A percentile compares a stretch with the other conserved stretches of the same genome.
Conservation (phyloP, 1,140 invertebrate genomes). For the Nephila pilipes region DNA sequence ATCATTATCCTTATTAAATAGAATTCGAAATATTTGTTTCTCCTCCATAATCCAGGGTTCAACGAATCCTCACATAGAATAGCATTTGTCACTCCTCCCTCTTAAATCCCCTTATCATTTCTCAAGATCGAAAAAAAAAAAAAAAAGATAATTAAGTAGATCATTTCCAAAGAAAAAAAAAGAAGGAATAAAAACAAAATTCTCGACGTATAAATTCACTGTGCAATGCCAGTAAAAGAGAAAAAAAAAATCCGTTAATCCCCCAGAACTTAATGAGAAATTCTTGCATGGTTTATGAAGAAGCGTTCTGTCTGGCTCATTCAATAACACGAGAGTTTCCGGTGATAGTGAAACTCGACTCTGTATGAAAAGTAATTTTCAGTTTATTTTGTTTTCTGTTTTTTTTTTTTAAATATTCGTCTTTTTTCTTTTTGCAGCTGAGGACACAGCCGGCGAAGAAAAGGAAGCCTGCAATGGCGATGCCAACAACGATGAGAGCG, state of each 20-base stretch:
- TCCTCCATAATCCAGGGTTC: too few relatives aligned
- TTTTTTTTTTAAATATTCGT: neutral
- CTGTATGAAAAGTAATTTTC: neutral
- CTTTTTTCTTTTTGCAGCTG: slow-evolving; percentile 14
- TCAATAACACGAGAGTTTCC: slow-evolving; percentile 15
- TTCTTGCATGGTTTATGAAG: slow-evolving; percentile 20
- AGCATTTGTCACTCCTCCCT: too few relatives aligned
- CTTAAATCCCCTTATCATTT: neutral
- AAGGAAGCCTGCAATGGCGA: slow-evolving; percentile 70
- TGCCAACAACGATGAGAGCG: slow-evolving; percentile 21
- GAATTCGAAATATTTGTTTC: too few relatives aligned
- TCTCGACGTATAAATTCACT: neutral
- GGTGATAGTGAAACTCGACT: slow-evolving; percentile 32
- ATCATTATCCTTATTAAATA: too few relatives aligned
- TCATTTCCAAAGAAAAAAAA: neutral
- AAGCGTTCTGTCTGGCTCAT: neutral
- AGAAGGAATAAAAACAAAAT: neutral
- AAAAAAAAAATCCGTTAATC: slow-evolving; percentile 14
- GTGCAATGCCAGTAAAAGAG: neutral
- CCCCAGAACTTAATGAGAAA: slow-evolving; percentile 2
- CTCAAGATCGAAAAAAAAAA: neutral
- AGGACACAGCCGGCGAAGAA: slow-evolving; percentile 6
- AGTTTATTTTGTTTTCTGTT: neutral
- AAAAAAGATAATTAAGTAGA: neutral
- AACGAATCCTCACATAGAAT: too few relatives aligned